A percentile compares a stretch with the other conserved stretches of the same genome.
These are phyloP conservation scores for Fregetta grallaria DNA, from an alignment of 2,113 vertebrate species.

Conservation along the genomic window DNA sequence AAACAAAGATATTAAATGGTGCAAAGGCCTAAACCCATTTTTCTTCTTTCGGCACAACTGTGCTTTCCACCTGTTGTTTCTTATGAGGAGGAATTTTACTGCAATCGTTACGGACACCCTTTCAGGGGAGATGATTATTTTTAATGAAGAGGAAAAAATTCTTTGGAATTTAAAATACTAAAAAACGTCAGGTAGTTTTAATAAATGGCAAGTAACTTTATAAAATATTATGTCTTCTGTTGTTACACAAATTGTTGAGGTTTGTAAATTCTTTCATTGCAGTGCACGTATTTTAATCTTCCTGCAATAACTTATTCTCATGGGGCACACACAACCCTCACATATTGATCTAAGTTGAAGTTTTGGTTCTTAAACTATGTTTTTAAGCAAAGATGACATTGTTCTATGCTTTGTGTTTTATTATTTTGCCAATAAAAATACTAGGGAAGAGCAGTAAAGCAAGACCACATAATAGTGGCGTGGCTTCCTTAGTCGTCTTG, in stretches of 20 bases:
- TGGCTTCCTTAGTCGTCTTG: neutral
- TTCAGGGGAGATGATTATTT: neutral
- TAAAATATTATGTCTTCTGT: neutral
- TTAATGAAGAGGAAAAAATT: neutral
- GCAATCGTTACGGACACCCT: neutral
- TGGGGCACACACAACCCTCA: neutral
- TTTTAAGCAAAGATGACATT: neutral
- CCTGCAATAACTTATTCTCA: neutral
- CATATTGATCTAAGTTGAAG: neutral
- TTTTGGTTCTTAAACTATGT: neutral
- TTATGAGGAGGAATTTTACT: neutral
- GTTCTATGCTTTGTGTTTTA: neutral
- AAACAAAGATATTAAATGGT: neutral
- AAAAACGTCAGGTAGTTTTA: neutral
- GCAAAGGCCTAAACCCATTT: neutral
- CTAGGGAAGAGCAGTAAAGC: neutral
- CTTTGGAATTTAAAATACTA: neutral
- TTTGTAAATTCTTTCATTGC: neutral
- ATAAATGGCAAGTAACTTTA: neutral
- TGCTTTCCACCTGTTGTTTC: neutral
- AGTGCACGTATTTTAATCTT: neutral
- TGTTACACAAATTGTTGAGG: neutral
- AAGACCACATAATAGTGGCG: neutral
- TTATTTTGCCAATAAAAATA: neutral
- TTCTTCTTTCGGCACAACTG: neutral